These are phyloP conservation scores for Megalops atlanticus DNA, from an alignment of 2,113 vertebrate species.

Conservation along the genomic window DNA sequence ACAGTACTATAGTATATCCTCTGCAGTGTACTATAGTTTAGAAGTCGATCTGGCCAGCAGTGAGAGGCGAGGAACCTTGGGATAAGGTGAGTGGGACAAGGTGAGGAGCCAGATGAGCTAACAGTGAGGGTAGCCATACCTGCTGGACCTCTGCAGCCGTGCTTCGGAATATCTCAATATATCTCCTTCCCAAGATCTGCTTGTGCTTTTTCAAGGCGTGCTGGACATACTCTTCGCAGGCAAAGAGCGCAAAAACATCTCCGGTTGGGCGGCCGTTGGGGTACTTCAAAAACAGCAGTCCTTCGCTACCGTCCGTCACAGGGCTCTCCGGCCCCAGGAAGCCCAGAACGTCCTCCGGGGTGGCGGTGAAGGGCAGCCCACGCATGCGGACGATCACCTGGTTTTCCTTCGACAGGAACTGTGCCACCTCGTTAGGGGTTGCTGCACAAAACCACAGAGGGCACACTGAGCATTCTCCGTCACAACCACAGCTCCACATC, in stretches of 20 bases:
- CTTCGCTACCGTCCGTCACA: constrained; percentile 84
- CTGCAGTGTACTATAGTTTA: no score
- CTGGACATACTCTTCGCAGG: constrained; percentile 93
- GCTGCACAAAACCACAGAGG: constrained; percentile 61
- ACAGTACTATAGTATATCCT: no score
- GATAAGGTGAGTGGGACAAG: background rate
- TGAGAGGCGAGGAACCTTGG: no score
- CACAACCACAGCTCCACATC: no score
- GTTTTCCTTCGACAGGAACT: constrained; percentile 94
- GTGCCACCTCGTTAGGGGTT: constrained; percentile 92
- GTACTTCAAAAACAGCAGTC: constrained; percentile 94
- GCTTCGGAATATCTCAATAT: constrained; percentile 95
- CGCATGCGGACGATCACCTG: constrained; percentile 94
- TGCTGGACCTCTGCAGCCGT: constrained; percentile 96
- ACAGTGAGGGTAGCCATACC: constrained; percentile 59
- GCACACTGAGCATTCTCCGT: background rate
- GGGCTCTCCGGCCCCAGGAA: constrained; percentile 90
- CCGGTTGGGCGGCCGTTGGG: constrained; percentile 93
- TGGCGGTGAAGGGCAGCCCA: constrained; percentile 89
- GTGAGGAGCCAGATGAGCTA: background rate
- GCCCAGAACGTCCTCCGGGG: constrained; percentile 83
- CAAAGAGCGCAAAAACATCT: constrained; percentile 94
- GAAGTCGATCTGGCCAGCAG: no score
- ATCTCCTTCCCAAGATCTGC: constrained; percentile 93
- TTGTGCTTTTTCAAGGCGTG: constrained; percentile 93